Evolutionary conservation across 2,113 vertebrate species (phyloP), one percentile per base, ranked within the genome.

Genomic region (Dendrocopos noguchii): DNA sequence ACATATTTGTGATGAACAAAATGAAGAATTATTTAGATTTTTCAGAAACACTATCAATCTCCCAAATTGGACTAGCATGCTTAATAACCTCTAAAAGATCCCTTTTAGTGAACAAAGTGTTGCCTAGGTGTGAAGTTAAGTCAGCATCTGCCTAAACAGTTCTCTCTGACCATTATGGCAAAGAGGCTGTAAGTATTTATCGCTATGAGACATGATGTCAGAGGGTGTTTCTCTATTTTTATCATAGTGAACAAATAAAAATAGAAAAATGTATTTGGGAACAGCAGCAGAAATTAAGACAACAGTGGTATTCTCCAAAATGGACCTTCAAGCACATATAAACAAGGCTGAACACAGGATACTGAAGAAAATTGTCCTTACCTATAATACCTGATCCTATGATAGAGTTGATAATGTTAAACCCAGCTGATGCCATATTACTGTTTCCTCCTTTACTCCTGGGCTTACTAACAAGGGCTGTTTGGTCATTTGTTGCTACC

Each of bases 341-440:
- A 94, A 88, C 17, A 73, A 80, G 76, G 34, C 76, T 64, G 53
- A 88, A 84, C 16, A 66, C 12, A 87, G 10, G 11, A 73, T 2
- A 67, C 27, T 20, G 12, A 90, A 85, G 66, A 47, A 80, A 94
- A 56, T 12, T 5, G 72, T 31, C 60, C 89, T 97, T 97, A 99
- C 99, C 99, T 98, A 99, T 99, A 87, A 99, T 95, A 63, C 99
- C 98, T 36, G 99, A 99, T 97, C 99, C 99, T 93, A 98, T 98
- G 60, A 99, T 99, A 46, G 99, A 99, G 95, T 99, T 99, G 93
- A 99, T 98, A 80, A 99, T 98, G 95, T 99, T 99, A 97, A 99
- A 99, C 42, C 97, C 98, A 28, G 99, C 99, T 73, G 98, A 97
- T 55, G 97, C 97, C 57, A 97, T 91, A 60, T 97, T 97, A 82